Percentiles rank a stretch among this genome's conserved stretches.
Evolutionary conservation across 2,888 invertebrate species (phyloP).

Genomic region (Oligia fasciuncula): DNA sequence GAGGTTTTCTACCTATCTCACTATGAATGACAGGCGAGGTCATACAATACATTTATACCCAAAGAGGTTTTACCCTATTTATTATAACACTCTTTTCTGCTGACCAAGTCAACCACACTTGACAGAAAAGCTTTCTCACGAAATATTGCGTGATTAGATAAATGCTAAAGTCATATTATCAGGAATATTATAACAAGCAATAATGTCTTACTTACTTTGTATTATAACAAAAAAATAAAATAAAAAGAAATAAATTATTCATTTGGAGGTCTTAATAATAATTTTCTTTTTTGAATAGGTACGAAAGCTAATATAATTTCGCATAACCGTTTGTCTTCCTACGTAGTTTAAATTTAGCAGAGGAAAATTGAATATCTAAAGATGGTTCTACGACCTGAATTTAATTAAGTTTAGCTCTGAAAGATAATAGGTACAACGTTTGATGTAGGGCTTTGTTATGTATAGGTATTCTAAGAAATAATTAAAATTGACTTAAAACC

Average conservation of each 20-base stretch:
- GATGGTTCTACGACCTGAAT: background rate
- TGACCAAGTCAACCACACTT: constrained; percentile 46
- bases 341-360: constrained; percentile 19
- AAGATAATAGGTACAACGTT: background rate
- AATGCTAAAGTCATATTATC: constrained; percentile 53
- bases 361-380: constrained; percentile 10
- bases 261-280: constrained; percentile 4
- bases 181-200: constrained; percentile 15
- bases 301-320: constrained; percentile 10
- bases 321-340: constrained; percentile 11
- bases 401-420: constrained; percentile 27
- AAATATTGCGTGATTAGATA: constrained; percentile 57
- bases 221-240: no score
- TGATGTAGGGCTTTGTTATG: background rate
- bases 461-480: background rate
- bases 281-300: background rate
- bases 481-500: background rate
- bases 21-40: constrained; percentile 21
- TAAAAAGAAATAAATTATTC: constrained; percentile 13
- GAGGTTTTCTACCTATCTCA: constrained; percentile 31
- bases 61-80: constrained; percentile 23
- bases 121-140: constrained; percentile 50
- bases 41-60: constrained; percentile 13
- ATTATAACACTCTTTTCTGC: constrained; percentile 9
- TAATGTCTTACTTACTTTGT: background rate